phyloP scores from a whole-genome alignment of 2,797 vertebrate genomes.

The Lepilemur septentrionalis region DNA sequence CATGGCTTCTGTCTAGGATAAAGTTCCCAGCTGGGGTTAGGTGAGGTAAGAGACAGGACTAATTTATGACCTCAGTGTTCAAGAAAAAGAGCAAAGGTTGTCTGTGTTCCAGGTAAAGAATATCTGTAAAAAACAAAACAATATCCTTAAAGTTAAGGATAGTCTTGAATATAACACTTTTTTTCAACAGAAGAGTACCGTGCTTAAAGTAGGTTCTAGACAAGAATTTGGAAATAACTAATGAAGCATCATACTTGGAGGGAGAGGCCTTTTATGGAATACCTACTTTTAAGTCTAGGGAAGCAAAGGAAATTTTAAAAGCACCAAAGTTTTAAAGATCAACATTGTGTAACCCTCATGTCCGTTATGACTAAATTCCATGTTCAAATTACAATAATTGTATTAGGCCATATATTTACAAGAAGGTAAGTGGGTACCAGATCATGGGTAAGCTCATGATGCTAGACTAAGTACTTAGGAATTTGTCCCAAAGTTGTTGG shows the following conservation, averaged over 20 bases:
- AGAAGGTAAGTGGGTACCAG: not conserved
- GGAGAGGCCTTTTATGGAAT: not conserved
- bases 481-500: slow-evolving; percentile 11
- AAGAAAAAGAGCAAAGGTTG: not conserved
- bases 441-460: not conserved
- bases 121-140: not conserved
- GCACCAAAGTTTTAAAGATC: not conserved
- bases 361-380: slow-evolving; percentile 29
- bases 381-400: not conserved
- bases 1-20: not conserved
- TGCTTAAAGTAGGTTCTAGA: not conserved
- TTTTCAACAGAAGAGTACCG: not conserved
- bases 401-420: not conserved
- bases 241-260: not conserved
- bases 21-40: not conserved
- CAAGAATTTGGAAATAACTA: slow-evolving; percentile 6
- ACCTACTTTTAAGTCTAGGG: not conserved
- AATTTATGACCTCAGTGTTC: not conserved
- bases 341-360: not conserved
- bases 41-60: not conserved
- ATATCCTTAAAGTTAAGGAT: not conserved
- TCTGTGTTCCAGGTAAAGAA: not conserved
- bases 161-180: not conserved
- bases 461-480: not conserved
- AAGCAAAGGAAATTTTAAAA: slow-evolving; percentile 4